Evolutionary conservation across 1,140 invertebrate species (phyloP).

Genomic region (Lordiphosa mommai): DNA sequence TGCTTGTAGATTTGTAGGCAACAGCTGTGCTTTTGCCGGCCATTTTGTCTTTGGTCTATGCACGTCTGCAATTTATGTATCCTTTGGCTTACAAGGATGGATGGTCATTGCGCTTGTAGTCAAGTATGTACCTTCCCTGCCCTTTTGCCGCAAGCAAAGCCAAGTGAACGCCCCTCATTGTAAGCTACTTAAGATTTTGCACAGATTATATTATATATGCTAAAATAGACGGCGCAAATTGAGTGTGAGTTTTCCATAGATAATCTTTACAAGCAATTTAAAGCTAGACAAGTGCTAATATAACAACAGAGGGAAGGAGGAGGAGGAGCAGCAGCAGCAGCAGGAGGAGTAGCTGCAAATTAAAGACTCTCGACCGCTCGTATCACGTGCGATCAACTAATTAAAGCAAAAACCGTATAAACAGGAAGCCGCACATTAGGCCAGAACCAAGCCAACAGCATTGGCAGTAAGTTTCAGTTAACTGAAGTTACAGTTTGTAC

Average conservation of each 20-base stretch:
- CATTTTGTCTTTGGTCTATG: slow-evolving; percentile 34
- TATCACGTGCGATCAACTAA: slow-evolving; percentile 77
- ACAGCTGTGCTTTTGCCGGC: slow-evolving; percentile 69
- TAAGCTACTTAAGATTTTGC: slow-evolving; percentile 78
- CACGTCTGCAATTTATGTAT: slow-evolving; percentile 75
- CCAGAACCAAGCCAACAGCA: slow-evolving; percentile 45
- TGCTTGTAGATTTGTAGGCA: slow-evolving; percentile 72
- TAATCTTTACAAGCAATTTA: slow-evolving; percentile 78
- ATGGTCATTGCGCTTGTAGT: slow-evolving; percentile 48
- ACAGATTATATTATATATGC: slow-evolving; percentile 71
- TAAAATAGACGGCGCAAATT: slow-evolving; percentile 73
- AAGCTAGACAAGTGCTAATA: slow-evolving; percentile 74
- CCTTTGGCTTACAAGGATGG: slow-evolving; percentile 71
- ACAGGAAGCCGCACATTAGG: slow-evolving; percentile 73
- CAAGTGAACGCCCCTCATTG: slow-evolving; percentile 55
- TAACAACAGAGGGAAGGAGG: slow-evolving; percentile 35
- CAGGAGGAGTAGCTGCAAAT: slow-evolving; percentile 25
- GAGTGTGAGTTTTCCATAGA: slow-evolving; percentile 76
- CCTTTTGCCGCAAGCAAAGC: slow-evolving; percentile 22
- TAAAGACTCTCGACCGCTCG: slow-evolving; percentile 28
- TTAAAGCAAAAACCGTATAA: slow-evolving; percentile 70
- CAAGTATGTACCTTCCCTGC: slow-evolving; percentile 24
- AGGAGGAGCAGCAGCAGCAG: slow-evolving; percentile 6
- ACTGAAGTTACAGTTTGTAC: slow-evolving; percentile 31
- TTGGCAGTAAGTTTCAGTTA: slow-evolving; percentile 50